These are phyloP conservation scores for Poliocrania exsul DNA, from an alignment of 2,797 vertebrate species.

Conservation along the genomic window DNA sequence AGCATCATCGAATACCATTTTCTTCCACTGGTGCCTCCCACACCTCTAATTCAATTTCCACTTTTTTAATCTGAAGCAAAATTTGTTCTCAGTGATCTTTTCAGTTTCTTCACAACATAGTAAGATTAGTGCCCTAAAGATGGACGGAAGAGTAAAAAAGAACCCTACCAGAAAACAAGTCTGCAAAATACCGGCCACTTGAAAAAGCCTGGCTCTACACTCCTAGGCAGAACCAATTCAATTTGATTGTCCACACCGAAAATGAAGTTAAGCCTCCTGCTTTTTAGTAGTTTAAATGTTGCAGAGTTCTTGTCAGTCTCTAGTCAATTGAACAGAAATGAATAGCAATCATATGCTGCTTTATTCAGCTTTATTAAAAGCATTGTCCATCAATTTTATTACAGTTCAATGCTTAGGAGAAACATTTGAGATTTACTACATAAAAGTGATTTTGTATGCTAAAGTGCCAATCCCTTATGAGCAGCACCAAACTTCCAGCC, in stretches of 20 bases:
- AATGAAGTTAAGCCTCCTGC: neutral
- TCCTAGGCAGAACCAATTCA: neutral
- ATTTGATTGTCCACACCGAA: neutral
- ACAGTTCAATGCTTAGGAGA: neutral
- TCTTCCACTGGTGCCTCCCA: neutral
- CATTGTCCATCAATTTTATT: neutral
- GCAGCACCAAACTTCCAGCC: neutral
- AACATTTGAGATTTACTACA: neutral
- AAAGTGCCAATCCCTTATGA: neutral
- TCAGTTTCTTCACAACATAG: neutral
- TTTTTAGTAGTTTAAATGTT: neutral
- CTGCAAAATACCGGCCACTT: neutral
- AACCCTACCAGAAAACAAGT: neutral
- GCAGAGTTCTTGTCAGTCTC: conserved; percentile 25
- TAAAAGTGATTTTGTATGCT: neutral
- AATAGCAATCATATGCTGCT: neutral
- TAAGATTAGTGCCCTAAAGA: neutral
- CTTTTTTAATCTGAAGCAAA: neutral
- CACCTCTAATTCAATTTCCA: neutral
- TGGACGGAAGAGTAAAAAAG: neutral
- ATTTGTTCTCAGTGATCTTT: neutral
- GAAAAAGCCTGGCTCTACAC: neutral
- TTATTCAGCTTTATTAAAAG: conserved; percentile 3
- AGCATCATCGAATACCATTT: neutral
- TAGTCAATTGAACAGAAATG: neutral